Base-by-base conservation (phyloP, 2,113 vertebrate species). In the Varanus salvator region DNA sequence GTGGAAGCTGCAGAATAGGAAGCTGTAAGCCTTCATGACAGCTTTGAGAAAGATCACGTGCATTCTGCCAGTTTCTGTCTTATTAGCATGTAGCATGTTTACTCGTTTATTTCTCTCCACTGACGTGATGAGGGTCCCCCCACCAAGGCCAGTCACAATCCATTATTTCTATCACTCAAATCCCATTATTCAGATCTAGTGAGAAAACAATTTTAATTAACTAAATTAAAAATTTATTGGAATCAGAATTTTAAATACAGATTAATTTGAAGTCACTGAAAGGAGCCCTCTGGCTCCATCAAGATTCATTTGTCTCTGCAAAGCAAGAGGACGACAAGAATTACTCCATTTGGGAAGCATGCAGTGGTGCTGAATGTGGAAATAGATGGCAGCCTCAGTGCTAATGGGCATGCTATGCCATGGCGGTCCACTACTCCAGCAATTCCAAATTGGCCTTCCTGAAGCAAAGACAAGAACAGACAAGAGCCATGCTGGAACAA, bases 191-290 rank as follows among this genome's bases (percentile, higher is more conserved):
- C 87, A 94, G 87, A 17, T 69, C 87, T 93, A 92, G 92, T 0
- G 0, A 92, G 91, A 90, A 93, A 94, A 94, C 93, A 25, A 94
- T 93, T 95, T 93, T 87, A 96, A 95, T 95, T 93, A 96, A 89
- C 64, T 75, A 86, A 93, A 95, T 94, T 87, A 90, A 95, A 95
- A 92, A 91, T 88, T 27, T 78, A 93, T 94, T 94, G 90, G 71
- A 27, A 0, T 88, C 74, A 71, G 93, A 90, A 95, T 95, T 95
- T 94, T 81, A 94, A 95, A 90, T 76, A 48, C 52, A 38, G 66
- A 86, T 90, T 95, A 91, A 94, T 93, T 83, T 64, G 89, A 87
- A 92, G 50, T 72, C 86, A 80, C 14, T 52, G 69, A 31, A 64
- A 92, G 50, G 76, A 92, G 74, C 85, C 90, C 87, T 86, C 57